phyloP scores from a whole-genome alignment of 2,888 invertebrate genomes.

The Stenotaenia linearis region DNA sequence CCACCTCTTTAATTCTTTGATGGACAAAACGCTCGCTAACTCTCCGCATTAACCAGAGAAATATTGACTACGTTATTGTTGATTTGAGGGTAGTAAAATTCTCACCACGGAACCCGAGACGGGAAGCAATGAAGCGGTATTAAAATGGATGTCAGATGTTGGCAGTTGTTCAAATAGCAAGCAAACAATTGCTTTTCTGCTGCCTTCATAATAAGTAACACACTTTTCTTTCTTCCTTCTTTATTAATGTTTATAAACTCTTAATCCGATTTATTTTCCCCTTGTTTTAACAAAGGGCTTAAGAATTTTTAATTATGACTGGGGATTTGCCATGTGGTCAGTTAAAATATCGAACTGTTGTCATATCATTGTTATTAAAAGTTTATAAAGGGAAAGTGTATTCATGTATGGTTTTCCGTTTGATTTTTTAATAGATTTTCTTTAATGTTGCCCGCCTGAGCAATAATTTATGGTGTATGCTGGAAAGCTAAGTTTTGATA shows the following conservation, averaged over 20 bases:
- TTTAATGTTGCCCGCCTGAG: too few species aligned
- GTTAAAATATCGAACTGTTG: too few species aligned
- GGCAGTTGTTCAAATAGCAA: slow-evolving; percentile 10
- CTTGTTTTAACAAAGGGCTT: not conserved
- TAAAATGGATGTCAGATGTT: slow-evolving; percentile 7
- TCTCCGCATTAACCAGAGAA: not conserved
- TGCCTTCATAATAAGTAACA: not conserved
- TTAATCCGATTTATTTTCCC: not conserved
- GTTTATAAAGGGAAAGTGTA: too few species aligned
- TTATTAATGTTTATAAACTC: not conserved
- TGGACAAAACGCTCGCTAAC: not conserved
- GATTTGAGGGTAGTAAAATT: slow-evolving; percentile 1
- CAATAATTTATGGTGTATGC: too few species aligned
- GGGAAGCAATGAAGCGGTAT: not conserved
- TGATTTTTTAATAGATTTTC: too few species aligned
- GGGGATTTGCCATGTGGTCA: not conserved
- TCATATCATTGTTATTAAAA: too few species aligned
- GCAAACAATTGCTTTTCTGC: not conserved
- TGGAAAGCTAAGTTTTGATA: too few species aligned
- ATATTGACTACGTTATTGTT: not conserved
- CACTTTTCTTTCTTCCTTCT: not conserved
- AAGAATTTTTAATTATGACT: not conserved
- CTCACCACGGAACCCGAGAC: not conserved
- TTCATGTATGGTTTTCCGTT: too few species aligned
- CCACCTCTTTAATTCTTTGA: not conserved